A percentile compares a stretch with the other conserved stretches of the same genome.
Evolutionary conservation across 2,797 vertebrate species (phyloP).

Genomic region (Anguilla pacifica): DNA sequence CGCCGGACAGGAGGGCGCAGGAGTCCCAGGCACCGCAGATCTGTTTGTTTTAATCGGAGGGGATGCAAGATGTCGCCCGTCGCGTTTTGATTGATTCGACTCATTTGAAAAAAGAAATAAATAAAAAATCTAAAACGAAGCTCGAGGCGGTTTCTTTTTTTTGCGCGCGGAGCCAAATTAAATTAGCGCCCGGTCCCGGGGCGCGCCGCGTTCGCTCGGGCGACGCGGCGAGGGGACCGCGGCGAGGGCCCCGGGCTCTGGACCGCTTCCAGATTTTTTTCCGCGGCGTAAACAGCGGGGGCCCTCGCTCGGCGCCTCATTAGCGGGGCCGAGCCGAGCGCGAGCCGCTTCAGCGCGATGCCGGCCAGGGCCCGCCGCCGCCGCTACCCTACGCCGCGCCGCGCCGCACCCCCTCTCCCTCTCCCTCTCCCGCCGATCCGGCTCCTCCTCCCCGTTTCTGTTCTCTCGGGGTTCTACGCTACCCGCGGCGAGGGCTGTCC

Average conservation of each 20-base stretch:
- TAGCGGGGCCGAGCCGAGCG: not conserved
- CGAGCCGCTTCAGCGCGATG: not conserved
- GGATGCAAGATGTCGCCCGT: not conserved
- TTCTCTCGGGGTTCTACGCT: too few relatives aligned
- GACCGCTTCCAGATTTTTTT: slow-evolving; percentile 39
- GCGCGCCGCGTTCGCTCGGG: not conserved
- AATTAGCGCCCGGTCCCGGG: slow-evolving; percentile 1
- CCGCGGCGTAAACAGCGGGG: not conserved
- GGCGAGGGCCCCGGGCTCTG: slow-evolving; percentile 31
- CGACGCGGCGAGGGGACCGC: not conserved
- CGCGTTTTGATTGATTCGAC: not conserved
- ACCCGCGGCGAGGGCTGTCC: not conserved
- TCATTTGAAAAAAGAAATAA: not conserved
- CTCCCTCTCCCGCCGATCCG: not conserved
- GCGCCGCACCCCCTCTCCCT: not conserved
- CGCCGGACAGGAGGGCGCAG: not conserved
- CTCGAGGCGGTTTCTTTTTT: not conserved
- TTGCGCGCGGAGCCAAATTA: slow-evolving; percentile 17
- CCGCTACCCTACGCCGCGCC: not conserved
- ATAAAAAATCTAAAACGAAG: not conserved
- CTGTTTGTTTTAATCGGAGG: slow-evolving; percentile 17
- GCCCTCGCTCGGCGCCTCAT: slow-evolving; percentile 5
- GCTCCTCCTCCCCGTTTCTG: not conserved
- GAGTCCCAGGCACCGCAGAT: not conserved
- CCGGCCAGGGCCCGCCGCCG: not conserved